phyloP scores from a whole-genome alignment of 2,888 invertebrate genomes.

The Eurytoma californica region DNA sequence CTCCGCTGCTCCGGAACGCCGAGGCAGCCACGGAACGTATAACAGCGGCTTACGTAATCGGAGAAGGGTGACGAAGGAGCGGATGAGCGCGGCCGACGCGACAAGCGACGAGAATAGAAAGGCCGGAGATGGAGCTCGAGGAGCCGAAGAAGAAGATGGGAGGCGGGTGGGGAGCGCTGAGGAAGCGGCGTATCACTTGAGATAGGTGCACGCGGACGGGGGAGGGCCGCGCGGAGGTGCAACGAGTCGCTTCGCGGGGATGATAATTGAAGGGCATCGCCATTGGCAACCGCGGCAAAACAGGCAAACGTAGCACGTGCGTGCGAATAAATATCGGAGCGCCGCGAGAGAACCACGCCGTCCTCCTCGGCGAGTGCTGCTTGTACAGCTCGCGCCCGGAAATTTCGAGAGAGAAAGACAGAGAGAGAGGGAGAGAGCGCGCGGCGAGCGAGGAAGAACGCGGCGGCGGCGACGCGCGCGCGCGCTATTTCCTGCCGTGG shows the following conservation, averaged over 20 bases:
- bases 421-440: constrained; percentile 12
- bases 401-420: constrained; percentile 34
- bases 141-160: background rate
- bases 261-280: background rate
- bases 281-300: constrained; percentile 18
- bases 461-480: constrained; percentile 13
- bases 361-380: background rate
- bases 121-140: background rate
- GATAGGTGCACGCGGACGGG: no score
- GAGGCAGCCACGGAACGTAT: constrained; percentile 7
- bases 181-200: background rate
- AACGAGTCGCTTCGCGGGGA: no score
- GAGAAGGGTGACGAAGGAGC: constrained; percentile 26
- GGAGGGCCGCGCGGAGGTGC: no score
- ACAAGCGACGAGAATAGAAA: constrained; percentile 41
- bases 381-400: constrained; percentile 38
- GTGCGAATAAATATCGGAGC: background rate
- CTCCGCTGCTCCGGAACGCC: background rate
- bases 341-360: constrained; percentile 14
- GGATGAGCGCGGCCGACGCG: constrained; percentile 1
- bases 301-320: constrained; percentile 5
- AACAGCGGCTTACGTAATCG: constrained; percentile 45
- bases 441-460: constrained; percentile 22
- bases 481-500: constrained; percentile 45
- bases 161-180: no score